phyloP scores from a whole-genome alignment of 2,888 invertebrate genomes.

The Syrphus vitripennis region DNA sequence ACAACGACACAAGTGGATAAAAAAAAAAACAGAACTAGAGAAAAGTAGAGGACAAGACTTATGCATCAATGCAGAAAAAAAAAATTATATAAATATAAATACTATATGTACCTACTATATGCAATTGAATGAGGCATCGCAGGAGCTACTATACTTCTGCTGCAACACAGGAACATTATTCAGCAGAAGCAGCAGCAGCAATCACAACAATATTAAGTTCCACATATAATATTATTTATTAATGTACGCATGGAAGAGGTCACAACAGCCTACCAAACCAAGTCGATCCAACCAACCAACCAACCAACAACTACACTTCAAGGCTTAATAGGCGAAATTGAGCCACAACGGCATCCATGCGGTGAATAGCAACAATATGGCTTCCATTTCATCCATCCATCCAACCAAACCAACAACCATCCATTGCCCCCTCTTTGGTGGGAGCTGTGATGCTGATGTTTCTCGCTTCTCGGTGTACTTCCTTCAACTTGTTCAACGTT shows the following conservation, averaged over 20 bases:
- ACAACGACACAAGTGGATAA: slow-evolving; percentile 44
- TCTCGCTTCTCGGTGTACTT: slow-evolving; percentile 29
- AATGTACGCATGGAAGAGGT: slow-evolving; percentile 69
- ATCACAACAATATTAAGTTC: slow-evolving; percentile 71
- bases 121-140: slow-evolving; percentile 22
- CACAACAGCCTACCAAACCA: slow-evolving; percentile 55
- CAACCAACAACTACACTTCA: slow-evolving; percentile 66
- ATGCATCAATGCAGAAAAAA: slow-evolving; percentile 51
- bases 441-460: background rate
- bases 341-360: slow-evolving; percentile 68
- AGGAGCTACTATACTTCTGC: background rate
- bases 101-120: too few relatives aligned
- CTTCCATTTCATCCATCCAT: slow-evolving; percentile 62
- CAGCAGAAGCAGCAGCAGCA: slow-evolving; percentile 37
- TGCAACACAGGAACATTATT: slow-evolving; percentile 21
- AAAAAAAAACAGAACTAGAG: slow-evolving; percentile 48
- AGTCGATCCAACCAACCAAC: slow-evolving; percentile 48
- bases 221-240: slow-evolving; percentile 70
- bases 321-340: slow-evolving; percentile 70
- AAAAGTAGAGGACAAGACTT: slow-evolving; percentile 57
- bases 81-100: background rate
- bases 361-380: slow-evolving; percentile 71
- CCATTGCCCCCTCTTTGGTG: background rate
- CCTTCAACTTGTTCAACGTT: slow-evolving; percentile 52
- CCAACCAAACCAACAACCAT: slow-evolving; percentile 37